These are phyloP conservation scores for Frieseomelitta varia DNA, from an alignment of 1,140 invertebrate species.

Conservation along the genomic window DNA sequence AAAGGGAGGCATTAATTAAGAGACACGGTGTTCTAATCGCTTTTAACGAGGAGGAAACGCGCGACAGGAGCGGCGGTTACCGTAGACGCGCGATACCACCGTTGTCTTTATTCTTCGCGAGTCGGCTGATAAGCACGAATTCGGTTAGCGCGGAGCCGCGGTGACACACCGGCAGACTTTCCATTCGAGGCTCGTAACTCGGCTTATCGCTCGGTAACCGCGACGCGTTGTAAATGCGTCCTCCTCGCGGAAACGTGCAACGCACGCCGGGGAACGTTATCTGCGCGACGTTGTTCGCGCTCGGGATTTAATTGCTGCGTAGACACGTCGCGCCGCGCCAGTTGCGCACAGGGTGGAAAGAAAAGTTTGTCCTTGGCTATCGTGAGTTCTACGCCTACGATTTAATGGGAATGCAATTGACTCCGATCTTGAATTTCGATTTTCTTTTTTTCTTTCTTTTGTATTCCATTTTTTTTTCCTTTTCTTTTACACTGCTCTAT, in stretches of 20 bases:
- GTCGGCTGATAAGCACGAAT: constrained; percentile 6
- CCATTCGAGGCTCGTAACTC: constrained; percentile 33
- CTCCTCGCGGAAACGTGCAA: not conserved
- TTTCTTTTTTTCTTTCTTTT: too few species aligned
- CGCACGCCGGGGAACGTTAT: not conserved
- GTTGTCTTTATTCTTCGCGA: constrained; percentile 25
- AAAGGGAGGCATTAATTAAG: constrained; percentile 60
- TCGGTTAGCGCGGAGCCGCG: not conserved
- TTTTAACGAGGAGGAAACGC: constrained; percentile 28
- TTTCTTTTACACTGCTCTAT: too few species aligned
- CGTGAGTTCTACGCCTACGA: not conserved
- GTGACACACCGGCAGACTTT: too few species aligned
- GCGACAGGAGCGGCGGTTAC: not conserved
- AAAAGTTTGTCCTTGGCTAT: too few species aligned
- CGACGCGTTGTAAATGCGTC: constrained; percentile 6
- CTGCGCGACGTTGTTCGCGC: not conserved
- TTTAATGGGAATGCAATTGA: too few species aligned
- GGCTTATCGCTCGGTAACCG: constrained; percentile 22
- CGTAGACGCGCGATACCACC: not conserved
- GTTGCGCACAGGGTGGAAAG: not conserved
- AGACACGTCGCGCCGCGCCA: not conserved
- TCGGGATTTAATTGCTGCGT: constrained; percentile 20
- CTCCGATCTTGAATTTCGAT: too few species aligned
- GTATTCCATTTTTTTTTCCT: too few species aligned
- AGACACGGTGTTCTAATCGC: constrained; percentile 31